Conservation (phyloP, 2,888 invertebrate species). For the Coelinius sp. region DNA sequence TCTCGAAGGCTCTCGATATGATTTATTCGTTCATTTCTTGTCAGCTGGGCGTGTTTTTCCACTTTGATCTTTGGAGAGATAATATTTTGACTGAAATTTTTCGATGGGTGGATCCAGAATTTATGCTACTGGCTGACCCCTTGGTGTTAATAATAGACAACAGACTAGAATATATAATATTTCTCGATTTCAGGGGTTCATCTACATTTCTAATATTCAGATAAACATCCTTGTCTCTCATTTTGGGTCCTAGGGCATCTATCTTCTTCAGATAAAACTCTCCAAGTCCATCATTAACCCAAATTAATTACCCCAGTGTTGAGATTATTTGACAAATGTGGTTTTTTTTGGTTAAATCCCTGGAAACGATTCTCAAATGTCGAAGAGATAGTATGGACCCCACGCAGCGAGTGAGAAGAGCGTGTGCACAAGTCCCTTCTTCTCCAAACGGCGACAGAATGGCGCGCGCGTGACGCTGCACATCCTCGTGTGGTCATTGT, state of each 20-base stretch:
- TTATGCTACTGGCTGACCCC: background rate
- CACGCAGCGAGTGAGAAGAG: conserved; percentile 22
- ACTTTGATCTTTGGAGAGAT: background rate
- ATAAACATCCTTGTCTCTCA: background rate
- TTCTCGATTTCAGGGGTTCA: background rate
- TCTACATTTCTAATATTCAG: background rate
- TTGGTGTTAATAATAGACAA: background rate
- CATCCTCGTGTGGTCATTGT: conserved; percentile 58
- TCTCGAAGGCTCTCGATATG: background rate
- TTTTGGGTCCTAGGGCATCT: background rate
- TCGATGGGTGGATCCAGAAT: background rate
- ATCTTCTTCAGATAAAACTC: background rate
- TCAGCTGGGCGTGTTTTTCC: background rate
- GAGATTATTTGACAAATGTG: background rate
- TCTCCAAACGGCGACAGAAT: conserved; percentile 55
- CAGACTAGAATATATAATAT: background rate
- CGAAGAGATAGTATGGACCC: conserved; percentile 30
- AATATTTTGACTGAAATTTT: background rate
- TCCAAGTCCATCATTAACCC: background rate
- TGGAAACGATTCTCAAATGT: background rate
- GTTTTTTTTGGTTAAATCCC: background rate
- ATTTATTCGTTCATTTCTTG: background rate
- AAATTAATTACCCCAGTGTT: background rate
- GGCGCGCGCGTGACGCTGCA: conserved; percentile 63
- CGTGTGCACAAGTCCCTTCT: background rate